phyloP scores from a whole-genome alignment of 2,797 vertebrate species.

The Alcedo quadribrachys region DNA sequence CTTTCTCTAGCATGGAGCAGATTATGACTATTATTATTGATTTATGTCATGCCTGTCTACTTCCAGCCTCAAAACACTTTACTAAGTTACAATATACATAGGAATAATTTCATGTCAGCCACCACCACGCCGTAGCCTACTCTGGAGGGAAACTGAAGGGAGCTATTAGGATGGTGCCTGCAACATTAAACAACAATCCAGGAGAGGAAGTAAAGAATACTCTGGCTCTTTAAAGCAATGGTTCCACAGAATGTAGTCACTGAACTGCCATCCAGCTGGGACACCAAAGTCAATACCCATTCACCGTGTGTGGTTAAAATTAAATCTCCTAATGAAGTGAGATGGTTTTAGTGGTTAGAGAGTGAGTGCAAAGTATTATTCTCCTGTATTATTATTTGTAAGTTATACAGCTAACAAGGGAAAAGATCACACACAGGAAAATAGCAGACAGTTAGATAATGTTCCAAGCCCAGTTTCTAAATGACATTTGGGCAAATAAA shows the following conservation, averaged over 20 bases:
- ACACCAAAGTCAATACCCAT: constrained; percentile 63
- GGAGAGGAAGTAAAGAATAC: constrained; percentile 64
- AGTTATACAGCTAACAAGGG: constrained; percentile 58
- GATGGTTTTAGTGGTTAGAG: constrained; percentile 59
- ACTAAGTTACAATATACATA: constrained; percentile 57
- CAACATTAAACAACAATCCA: constrained; percentile 69
- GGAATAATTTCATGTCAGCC: constrained; percentile 54
- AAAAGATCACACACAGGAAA: constrained; percentile 59
- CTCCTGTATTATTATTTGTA: constrained; percentile 65
- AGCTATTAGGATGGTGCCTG: constrained; percentile 72
- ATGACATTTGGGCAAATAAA: constrained; percentile 41
- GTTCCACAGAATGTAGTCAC: constrained; percentile 51
- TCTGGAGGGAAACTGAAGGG: constrained; percentile 56
- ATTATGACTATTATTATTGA: constrained; percentile 62
- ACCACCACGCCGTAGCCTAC: constrained; percentile 29
- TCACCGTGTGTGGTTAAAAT: constrained; percentile 66
- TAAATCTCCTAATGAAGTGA: constrained; percentile 72
- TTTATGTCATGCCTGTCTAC: constrained; percentile 61
- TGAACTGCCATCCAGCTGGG: constrained; percentile 66
- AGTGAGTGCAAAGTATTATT: constrained; percentile 61
- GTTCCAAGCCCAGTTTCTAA: constrained; percentile 33
- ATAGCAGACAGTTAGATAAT: constrained; percentile 32
- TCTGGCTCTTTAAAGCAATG: constrained; percentile 56
- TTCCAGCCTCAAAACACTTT: constrained; percentile 68
- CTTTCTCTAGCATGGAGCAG: constrained; percentile 13